Conservation (phyloP, 2,113 vertebrate species). For the Microtus montanus region DNA sequence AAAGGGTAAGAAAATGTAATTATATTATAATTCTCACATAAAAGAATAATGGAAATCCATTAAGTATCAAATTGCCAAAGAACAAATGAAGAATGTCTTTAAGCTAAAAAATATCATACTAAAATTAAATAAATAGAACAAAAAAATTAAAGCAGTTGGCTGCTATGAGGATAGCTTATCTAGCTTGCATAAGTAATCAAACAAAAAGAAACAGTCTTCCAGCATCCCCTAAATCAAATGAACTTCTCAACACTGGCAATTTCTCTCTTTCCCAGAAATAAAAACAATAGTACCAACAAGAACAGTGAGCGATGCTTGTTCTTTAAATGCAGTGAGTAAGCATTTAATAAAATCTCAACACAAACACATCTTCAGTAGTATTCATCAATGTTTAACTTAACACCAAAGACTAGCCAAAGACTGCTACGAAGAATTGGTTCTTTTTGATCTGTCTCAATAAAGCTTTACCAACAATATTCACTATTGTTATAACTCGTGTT, state of each 20-base stretch:
- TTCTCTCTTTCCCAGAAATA: not conserved
- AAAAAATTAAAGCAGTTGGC: not conserved
- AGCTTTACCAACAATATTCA: slow-evolving; percentile 1
- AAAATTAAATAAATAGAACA: not conserved
- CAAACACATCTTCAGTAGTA: not conserved
- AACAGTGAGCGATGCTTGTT: not conserved
- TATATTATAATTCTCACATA: not conserved
- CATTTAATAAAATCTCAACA: not conserved
- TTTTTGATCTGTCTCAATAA: not conserved
- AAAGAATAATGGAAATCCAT: not conserved
- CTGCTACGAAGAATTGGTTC: not conserved
- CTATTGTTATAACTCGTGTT: not conserved
- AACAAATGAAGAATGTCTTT: not conserved
- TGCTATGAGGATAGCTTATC: not conserved
- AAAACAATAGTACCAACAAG: not conserved
- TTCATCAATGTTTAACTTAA: not conserved
- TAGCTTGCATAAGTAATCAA: not conserved
- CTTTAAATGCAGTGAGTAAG: too few relatives aligned
- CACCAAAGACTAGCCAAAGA: not conserved
- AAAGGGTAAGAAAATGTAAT: not conserved
- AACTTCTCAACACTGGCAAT: not conserved
- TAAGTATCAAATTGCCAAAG: not conserved
- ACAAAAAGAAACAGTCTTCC: not conserved
- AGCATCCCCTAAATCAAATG: not conserved
- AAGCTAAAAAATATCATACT: not conserved